Percentiles rank a stretch among this genome's conserved stretches.
These are phyloP conservation scores for Palloptera scutellata DNA, from an alignment of 2,888 invertebrate genomes.

Conservation along the genomic window DNA sequence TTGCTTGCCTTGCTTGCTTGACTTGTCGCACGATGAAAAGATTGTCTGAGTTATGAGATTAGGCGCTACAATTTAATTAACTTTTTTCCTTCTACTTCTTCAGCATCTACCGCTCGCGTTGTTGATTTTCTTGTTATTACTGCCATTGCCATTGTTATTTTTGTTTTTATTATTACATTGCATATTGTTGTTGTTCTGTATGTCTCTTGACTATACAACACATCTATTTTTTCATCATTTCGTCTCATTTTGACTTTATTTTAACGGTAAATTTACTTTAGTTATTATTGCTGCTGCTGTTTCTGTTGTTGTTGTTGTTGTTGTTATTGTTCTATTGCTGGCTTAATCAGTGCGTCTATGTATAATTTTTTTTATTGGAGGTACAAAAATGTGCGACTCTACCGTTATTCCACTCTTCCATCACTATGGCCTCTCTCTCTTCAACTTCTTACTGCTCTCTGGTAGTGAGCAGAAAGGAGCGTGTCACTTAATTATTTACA, in stretches of 20 bases:
- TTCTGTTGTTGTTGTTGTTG: constrained; percentile 30
- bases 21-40: constrained; percentile 19
- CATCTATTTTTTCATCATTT: constrained; percentile 7
- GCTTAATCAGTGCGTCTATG: constrained; percentile 18
- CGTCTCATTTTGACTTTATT: constrained; percentile 25
- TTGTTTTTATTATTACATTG: constrained; percentile 48
- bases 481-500: no score
- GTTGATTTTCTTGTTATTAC: constrained; percentile 18
- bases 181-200: constrained; percentile 21
- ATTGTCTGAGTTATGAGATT: constrained; percentile 36
- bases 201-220: constrained; percentile 13
- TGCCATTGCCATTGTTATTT: constrained; percentile 33
- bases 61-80: constrained; percentile 56
- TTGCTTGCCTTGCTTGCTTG: constrained; percentile 11
- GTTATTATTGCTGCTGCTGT: constrained; percentile 31
- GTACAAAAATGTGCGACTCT: no score
- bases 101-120: background rate
- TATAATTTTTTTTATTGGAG: background rate
- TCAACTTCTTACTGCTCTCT: no score
- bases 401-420: no score
- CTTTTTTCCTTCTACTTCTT: constrained; percentile 40
- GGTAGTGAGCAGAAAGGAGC: no score
- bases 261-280: constrained; percentile 35
- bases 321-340: constrained; percentile 6
- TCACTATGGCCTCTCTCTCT: no score